Conservation (phyloP, 2,113 vertebrate species). For the Spea bombifrons region DNA sequence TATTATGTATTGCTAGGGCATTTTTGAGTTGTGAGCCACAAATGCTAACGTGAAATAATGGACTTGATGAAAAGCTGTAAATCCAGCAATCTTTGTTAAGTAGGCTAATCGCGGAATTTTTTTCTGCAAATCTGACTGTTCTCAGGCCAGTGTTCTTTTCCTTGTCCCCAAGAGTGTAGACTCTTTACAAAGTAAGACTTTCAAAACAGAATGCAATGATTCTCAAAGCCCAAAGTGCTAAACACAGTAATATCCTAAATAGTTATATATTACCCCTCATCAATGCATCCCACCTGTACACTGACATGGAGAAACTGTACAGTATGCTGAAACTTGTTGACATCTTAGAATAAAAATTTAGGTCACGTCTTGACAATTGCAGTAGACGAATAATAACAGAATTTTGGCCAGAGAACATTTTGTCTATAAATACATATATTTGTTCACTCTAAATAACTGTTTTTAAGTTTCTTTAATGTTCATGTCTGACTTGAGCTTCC, state of each 20-base stretch:
- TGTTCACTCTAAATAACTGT: constrained; percentile 31
- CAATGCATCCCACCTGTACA: not conserved
- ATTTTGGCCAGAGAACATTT: constrained; percentile 39
- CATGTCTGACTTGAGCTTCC: constrained; percentile 27
- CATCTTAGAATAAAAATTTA: constrained; percentile 39
- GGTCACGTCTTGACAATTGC: constrained; percentile 28
- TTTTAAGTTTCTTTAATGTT: constrained; percentile 30
- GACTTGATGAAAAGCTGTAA: constrained; percentile 32
- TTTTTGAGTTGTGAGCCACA: no score
- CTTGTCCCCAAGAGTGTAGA: constrained; percentile 27
- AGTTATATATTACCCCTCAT: constrained; percentile 5
- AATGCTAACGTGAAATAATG: constrained; percentile 8
- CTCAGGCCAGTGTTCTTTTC: constrained; percentile 33
- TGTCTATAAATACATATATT: constrained; percentile 34
- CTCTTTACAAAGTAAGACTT: constrained; percentile 35
- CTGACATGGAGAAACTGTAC: constrained; percentile 20
- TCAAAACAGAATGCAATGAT: constrained; percentile 34
- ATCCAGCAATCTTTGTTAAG: constrained; percentile 36
- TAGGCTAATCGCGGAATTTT: constrained; percentile 15
- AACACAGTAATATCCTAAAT: constrained; percentile 7
- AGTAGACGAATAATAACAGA: constrained; percentile 17
- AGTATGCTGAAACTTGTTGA: not conserved
- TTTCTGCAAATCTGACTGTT: constrained; percentile 36
- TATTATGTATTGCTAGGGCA: no score
- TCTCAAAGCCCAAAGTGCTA: constrained; percentile 31